Base-by-base conservation (phyloP, 2,797 vertebrate genomes). In the Paratrypauchen microcephalus region DNA sequence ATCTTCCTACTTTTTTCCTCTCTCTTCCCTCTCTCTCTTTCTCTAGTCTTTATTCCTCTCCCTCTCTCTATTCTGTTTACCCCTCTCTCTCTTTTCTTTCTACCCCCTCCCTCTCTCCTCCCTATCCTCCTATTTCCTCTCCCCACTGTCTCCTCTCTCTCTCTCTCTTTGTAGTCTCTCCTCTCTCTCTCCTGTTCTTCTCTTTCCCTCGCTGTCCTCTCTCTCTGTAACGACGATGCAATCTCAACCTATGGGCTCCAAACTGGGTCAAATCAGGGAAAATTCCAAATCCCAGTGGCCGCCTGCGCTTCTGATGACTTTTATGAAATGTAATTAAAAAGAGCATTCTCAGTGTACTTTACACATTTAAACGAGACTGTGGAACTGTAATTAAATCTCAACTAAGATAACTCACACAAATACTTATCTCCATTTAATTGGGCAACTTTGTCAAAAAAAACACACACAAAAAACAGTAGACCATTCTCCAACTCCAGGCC, bases 181-280 rank as follows among this genome's bases (percentile, higher is more conserved):
- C 52, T 7, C 23, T 2, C 4, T 24, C 23, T 56, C 55, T 26
- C 11, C 54, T n/a, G n/a, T n/a, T n/a, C 7, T 23, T 18, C 13
- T 11, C 55, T 28, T 24, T 57, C 12, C n/a, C 54, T 55, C 54
- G 21, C 47, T 18, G 3, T 16, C 30, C 30, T 32, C 5, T 23
- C n/a, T 23, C 36, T 13, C 32, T 41, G 36, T 41, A 11, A 13
- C 12, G 60, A 41, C 45, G 60, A 62, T 62, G 60, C 45, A 62
- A 62, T 62, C 21, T 13, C 21, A 21, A 36, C 60, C 60, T 2
- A 12, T 24, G 60, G 60, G 60, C 45, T 62, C 60, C 36, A 45
- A 62, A 62, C 60, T 62, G 60, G 60, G 60, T 62, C 60, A 62
- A 45, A 62, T 62, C 36, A 62, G 24, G 28, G 26, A 50, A 47